A percentile compares a stretch with the other conserved stretches of the same genome.
Evolutionary conservation across 2,888 invertebrate species (phyloP).

Genomic region (Polyploca ridens): DNA sequence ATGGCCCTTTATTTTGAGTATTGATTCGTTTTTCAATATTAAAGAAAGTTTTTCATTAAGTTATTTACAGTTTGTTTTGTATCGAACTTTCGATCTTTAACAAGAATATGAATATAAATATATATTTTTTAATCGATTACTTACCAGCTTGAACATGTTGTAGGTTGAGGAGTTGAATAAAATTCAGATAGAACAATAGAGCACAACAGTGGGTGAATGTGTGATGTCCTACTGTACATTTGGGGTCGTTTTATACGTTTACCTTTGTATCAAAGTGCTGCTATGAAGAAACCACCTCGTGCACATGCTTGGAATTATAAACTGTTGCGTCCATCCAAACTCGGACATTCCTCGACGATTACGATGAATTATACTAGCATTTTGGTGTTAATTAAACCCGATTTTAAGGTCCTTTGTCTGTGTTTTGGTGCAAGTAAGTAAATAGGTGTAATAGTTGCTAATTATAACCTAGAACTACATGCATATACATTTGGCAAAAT

Average conservation of each 20-base stretch:
- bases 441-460: too few species aligned
- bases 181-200: slow-evolving; percentile 20
- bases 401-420: too few species aligned
- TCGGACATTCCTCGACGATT: slow-evolving; percentile 18
- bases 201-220: slow-evolving; percentile 24
- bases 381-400: not conserved
- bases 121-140: slow-evolving; percentile 23
- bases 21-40: too few species aligned
- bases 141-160: slow-evolving; percentile 78
- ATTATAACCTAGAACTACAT: too few species aligned
- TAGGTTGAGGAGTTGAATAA: slow-evolving; percentile 20
- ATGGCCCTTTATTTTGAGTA: too few species aligned
- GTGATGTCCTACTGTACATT: slow-evolving; percentile 28
- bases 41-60: too few species aligned
- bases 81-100: too few species aligned
- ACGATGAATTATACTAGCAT: slow-evolving; percentile 8
- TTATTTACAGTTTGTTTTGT: too few species aligned
- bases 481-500: too few species aligned
- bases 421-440: too few species aligned
- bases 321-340: slow-evolving; percentile 17
- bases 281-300: slow-evolving; percentile 53
- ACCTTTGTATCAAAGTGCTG: slow-evolving; percentile 35
- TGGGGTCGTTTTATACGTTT: slow-evolving; percentile 45
- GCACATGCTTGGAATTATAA: slow-evolving; percentile 53
- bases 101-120: not conserved